Conservation (phyloP, 1,140 invertebrate genomes). For the Bombus affinis region DNA sequence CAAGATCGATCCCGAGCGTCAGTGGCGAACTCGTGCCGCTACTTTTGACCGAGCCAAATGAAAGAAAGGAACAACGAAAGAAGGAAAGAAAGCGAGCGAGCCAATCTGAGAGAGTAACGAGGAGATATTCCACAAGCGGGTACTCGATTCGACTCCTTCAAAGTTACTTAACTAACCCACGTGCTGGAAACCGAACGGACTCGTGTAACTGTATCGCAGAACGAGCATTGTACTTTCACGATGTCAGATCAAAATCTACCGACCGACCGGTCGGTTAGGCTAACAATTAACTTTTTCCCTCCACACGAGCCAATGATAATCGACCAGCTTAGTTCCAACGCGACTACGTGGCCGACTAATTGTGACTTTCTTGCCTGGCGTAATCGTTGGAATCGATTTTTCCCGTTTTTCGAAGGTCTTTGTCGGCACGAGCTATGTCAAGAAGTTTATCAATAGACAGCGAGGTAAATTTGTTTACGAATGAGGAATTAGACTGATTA, state of each 20-base stretch:
- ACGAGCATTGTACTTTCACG: conserved; percentile 58
- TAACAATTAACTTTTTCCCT: conserved; percentile 53
- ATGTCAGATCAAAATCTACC: conserved; percentile 55
- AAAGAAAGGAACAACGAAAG: background rate
- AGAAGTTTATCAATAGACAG: no score
- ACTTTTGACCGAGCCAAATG: conserved; percentile 47
- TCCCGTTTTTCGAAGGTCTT: background rate
- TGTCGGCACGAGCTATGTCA: background rate
- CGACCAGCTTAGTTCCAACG: conserved; percentile 16
- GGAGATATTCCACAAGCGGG: background rate
- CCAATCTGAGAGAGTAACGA: background rate
- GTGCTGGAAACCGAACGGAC: conserved; percentile 27
- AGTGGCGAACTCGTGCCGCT: conserved; percentile 45
- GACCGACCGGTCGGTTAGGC: conserved; percentile 30
- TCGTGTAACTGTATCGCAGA: conserved; percentile 43
- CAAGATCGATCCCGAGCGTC: conserved; percentile 56
- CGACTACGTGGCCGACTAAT: conserved; percentile 45
- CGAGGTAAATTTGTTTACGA: background rate
- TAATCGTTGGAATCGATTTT: background rate
- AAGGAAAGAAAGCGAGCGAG: background rate
- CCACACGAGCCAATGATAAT: conserved; percentile 24
- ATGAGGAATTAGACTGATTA: conserved; percentile 15
- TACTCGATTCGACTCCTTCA: conserved; percentile 10
- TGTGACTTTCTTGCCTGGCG: conserved; percentile 31
- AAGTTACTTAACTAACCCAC: conserved; percentile 43